phyloP scores from a whole-genome alignment of 2,113 vertebrate genomes.

The Symphodus melops region DNA sequence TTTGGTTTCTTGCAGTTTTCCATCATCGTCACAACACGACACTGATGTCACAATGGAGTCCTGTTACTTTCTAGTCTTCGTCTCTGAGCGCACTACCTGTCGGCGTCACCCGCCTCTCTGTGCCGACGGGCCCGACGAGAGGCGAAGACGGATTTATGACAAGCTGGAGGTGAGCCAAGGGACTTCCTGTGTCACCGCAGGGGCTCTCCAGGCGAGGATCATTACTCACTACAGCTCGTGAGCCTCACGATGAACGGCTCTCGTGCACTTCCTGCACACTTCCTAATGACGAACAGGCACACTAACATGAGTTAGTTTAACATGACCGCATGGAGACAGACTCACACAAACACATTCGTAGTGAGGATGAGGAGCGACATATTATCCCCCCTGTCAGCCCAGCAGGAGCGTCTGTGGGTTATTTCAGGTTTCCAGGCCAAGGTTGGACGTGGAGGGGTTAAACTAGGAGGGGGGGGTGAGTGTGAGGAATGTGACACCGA shows the following conservation, averaged over 20 bases:
- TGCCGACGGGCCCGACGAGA: conserved; percentile 4
- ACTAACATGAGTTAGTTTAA: neutral
- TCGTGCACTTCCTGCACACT: conserved; percentile 11
- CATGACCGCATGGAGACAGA: neutral
- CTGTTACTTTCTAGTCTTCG: too few relatives aligned
- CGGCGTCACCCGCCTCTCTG: conserved; percentile 2
- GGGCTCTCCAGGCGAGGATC: conserved; percentile 15
- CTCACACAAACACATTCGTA: neutral
- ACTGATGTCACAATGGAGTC: too few relatives aligned
- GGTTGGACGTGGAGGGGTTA: conserved; percentile 42
- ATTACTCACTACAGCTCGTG: conserved; percentile 45
- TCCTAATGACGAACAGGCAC: conserved; percentile 1
- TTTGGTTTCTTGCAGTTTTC: too few relatives aligned
- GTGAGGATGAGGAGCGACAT: conserved; percentile 23
- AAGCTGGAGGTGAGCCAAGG: conserved; percentile 45
- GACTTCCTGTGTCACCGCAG: conserved; percentile 42
- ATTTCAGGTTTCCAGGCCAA: conserved; percentile 48
- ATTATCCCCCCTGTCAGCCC: conserved; percentile 27
- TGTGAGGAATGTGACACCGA: conserved; percentile 71
- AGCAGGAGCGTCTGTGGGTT: conserved; percentile 22
- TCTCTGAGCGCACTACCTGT: conserved; percentile 23
- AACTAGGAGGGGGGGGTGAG: conserved; percentile 17
- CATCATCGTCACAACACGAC: too few relatives aligned
- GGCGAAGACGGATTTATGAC: conserved; percentile 38
- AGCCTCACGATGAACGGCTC: conserved; percentile 26